Percentiles rank a stretch among this genome's conserved stretches.
Conservation (phyloP, 1,140 invertebrate genomes). For the Vanessa atalanta region DNA sequence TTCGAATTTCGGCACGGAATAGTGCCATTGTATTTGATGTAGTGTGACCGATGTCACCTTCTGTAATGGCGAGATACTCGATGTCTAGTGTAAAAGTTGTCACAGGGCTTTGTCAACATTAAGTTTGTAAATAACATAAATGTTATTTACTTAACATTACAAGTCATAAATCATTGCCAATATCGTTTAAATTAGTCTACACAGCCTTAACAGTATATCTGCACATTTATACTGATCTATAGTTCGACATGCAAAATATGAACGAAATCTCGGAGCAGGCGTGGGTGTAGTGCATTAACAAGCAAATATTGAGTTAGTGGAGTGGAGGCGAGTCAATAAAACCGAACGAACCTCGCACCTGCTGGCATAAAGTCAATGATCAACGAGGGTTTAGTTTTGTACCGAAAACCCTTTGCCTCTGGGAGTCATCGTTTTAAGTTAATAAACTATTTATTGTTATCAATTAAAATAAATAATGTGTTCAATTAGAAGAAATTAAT, state of each 20-base stretch:
- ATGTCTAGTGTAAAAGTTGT: neutral
- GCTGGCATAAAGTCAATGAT: constrained; percentile 21
- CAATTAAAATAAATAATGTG: no score
- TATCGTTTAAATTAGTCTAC: neutral
- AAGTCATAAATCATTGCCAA: neutral
- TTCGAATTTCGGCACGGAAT: neutral
- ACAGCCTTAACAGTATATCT: neutral
- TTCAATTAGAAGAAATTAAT: no score
- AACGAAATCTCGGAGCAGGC: constrained; percentile 33
- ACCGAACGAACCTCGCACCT: constrained; percentile 57
- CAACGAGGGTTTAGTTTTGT: neutral
- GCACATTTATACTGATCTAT: constrained; percentile 3
- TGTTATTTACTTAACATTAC: neutral
- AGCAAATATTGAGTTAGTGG: constrained; percentile 61
- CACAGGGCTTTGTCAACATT: no score
- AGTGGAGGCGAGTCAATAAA: constrained; percentile 51
- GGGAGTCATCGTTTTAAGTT: neutral
- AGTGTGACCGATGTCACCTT: neutral
- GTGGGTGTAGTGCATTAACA: constrained; percentile 50
- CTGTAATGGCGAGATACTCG: neutral
- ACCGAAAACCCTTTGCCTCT: constrained; percentile 13
- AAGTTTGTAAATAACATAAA: no score
- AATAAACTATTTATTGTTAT: no score
- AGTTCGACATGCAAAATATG: constrained; percentile 22
- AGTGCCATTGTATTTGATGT: constrained; percentile 9